These are phyloP conservation scores for Anoplophora glabripennis DNA, from an alignment of 1,140 invertebrate genomes.

Conservation along the genomic window DNA sequence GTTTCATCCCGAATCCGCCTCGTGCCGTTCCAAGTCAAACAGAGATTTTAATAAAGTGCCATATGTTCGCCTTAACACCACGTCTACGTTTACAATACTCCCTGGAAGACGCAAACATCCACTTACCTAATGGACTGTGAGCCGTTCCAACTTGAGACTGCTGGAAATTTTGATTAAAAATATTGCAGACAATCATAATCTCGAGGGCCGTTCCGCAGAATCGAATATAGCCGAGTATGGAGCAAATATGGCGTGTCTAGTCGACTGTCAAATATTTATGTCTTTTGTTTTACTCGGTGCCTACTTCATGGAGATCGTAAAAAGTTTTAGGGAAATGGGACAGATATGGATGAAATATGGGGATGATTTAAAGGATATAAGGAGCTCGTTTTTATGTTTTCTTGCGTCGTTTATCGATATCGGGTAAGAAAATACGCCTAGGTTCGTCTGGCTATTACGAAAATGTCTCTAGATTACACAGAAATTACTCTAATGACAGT, in stretches of 20 bases:
- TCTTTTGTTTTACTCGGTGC: constrained; percentile 5
- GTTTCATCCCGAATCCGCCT: constrained; percentile 13
- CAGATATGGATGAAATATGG: not conserved
- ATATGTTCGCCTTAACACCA: constrained; percentile 18
- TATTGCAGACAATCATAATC: constrained; percentile 23
- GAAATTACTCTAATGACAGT: too few species aligned
- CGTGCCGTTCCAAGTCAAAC: constrained; percentile 16
- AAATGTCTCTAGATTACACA: too few species aligned
- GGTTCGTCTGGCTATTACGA: too few species aligned
- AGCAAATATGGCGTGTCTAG: constrained; percentile 1
- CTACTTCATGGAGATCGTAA: constrained; percentile 1
- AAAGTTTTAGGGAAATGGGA: constrained; percentile 18
- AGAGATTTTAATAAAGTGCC: constrained; percentile 18
- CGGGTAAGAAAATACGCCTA: too few species aligned
- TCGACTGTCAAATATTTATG: constrained; percentile 23
- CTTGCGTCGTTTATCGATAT: too few species aligned
- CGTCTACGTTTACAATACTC: constrained; percentile 12
- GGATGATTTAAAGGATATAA: not conserved
- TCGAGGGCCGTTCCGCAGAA: constrained; percentile 2
- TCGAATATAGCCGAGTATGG: not conserved
- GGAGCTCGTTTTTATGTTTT: too few species aligned
- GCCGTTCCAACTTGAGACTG: constrained; percentile 13
- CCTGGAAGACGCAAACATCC: not conserved
- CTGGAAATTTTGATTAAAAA: constrained; percentile 26
- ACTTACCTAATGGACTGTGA: constrained; percentile 9